Evolutionary conservation across 2,888 invertebrate genomes (phyloP).

Genomic region (Scaptodrosophila latifasciaeformis): DNA sequence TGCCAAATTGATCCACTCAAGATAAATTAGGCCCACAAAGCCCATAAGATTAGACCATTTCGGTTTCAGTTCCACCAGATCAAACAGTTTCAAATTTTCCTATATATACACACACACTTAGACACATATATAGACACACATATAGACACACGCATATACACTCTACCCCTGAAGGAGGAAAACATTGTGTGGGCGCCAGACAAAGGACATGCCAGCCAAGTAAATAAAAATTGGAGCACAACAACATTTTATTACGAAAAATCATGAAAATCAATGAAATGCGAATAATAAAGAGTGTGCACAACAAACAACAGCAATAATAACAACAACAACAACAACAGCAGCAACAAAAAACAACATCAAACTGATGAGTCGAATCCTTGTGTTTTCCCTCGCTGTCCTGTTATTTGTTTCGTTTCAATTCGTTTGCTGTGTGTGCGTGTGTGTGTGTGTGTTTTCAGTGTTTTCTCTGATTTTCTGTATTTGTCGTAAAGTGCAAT

Average conservation of each 20-base stretch:
- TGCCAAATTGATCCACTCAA: constrained; percentile 67
- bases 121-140: neutral
- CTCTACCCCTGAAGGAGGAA: no score
- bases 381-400: no score
- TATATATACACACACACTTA: constrained; percentile 3
- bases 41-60: constrained; percentile 40
- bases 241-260: constrained; percentile 59
- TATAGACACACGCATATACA: neutral
- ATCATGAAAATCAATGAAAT: constrained; percentile 72
- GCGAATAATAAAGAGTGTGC: constrained; percentile 55
- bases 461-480: no score
- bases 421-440: no score
- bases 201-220: neutral
- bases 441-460: no score
- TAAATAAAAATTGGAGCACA: constrained; percentile 50
- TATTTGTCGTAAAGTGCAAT: constrained; percentile 50
- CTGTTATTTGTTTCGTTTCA: constrained; percentile 25
- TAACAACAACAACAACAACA: constrained; percentile 21
- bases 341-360: constrained; percentile 17
- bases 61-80: neutral
- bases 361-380: neutral
- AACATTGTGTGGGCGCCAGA: no score
- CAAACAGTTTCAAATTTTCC: neutral
- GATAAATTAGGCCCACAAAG: constrained; percentile 69
- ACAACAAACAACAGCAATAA: neutral